Percentiles rank a stretch among this genome's conserved stretches.
phyloP scores from a whole-genome alignment of 2,113 vertebrate species.

The Ranitomeya imitator region DNA sequence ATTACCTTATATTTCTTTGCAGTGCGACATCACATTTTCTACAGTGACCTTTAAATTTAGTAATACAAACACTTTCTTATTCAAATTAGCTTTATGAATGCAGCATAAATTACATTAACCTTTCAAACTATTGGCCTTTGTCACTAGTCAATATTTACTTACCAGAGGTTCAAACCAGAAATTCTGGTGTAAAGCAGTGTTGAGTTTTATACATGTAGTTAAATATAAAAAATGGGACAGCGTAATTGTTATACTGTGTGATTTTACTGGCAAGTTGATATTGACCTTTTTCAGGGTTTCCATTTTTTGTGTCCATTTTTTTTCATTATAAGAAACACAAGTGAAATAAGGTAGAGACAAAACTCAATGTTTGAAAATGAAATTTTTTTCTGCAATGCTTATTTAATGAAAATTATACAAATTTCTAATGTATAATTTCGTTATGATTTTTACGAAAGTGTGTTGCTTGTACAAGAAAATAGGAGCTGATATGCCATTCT shows the following conservation, averaged over 20 bases:
- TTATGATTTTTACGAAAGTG: no score
- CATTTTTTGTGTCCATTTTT: background rate
- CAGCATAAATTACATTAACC: slow-evolving; percentile 46
- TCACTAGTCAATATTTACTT: slow-evolving; percentile 45
- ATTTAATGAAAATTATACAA: no score
- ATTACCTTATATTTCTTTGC: background rate
- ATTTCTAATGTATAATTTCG: no score
- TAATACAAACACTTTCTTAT: slow-evolving; percentile 18
- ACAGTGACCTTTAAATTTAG: slow-evolving; percentile 9
- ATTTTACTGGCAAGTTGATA: background rate
- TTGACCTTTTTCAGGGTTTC: background rate
- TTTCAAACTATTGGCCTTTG: slow-evolving; percentile 44
- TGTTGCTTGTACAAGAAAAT: no score
- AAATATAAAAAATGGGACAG: background rate
- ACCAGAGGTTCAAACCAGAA: slow-evolving; percentile 26
- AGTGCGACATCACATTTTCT: background rate
- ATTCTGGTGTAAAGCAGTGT: slow-evolving; percentile 36
- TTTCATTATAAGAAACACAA: no score
- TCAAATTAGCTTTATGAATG: slow-evolving; percentile 41
- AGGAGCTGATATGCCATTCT: no score
- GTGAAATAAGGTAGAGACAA: no score
- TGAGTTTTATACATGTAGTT: background rate
- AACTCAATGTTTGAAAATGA: no score
- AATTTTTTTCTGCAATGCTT: no score
- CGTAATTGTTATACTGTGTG: background rate